phyloP scores from a whole-genome alignment of 2,797 vertebrate genomes.

The Mustela erminea region DNA sequence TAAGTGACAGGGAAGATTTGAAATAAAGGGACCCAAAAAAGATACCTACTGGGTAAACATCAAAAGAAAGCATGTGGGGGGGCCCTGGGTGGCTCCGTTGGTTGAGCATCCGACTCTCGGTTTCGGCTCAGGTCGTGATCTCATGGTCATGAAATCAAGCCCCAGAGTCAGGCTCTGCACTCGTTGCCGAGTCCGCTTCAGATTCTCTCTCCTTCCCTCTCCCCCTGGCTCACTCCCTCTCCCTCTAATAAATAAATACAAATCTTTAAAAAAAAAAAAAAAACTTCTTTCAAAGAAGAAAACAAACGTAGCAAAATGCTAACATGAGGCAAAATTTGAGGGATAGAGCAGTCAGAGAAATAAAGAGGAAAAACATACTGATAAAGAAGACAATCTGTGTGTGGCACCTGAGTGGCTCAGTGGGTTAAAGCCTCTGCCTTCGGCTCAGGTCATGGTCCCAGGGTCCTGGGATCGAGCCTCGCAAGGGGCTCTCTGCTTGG shows the following conservation, averaged over 20 bases:
- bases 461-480: no score
- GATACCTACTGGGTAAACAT: background rate
- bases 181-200: background rate
- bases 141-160: background rate
- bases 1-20: background rate
- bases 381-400: no score
- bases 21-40: background rate
- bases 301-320: background rate
- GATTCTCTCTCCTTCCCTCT: background rate
- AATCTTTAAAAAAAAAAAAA: no score
- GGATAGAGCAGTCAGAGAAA: background rate
- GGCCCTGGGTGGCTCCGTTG: background rate
- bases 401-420: no score
- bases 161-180: accelerated
- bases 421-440: no score
- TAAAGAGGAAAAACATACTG: background rate
- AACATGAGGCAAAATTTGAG: conserved; percentile 28
- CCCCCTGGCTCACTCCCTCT: background rate
- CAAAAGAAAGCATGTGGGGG: background rate
- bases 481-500: no score
- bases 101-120: background rate
- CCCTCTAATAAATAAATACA: background rate
- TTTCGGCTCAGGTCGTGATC: background rate
- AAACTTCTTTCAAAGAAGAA: background rate
- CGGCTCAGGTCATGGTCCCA: no score